Evolutionary conservation across 2,113 vertebrate genomes (phyloP).

Genomic region (Nansenia antarctica): DNA sequence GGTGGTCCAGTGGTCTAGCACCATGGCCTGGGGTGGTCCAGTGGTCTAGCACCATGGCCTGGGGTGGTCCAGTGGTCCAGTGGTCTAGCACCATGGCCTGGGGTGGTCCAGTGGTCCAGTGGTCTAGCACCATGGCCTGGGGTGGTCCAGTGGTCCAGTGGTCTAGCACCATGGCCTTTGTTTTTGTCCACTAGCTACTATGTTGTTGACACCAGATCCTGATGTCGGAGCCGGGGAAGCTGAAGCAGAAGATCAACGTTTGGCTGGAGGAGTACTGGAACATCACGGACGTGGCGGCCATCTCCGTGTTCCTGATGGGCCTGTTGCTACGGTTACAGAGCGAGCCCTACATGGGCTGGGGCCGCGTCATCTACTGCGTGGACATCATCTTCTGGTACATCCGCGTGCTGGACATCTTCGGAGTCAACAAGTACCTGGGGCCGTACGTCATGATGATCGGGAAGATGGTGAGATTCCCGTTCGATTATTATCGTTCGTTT

Average conservation of each 20-base stretch:
- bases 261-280: constrained; percentile 99
- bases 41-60: background rate
- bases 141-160: background rate
- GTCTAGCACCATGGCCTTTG: background rate
- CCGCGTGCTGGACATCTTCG: constrained; percentile 96
- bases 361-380: constrained; percentile 96
- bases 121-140: background rate
- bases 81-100: background rate
- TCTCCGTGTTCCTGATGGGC: constrained; percentile 89
- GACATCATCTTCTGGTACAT: constrained; percentile 99
- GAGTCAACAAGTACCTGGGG: constrained; percentile 98
- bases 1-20: background rate
- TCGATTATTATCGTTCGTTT: background rate
- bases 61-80: too few relatives aligned
- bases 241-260: constrained; percentile 96
- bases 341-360: constrained; percentile 95
- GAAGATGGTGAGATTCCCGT: constrained; percentile 84
- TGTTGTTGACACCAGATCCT: constrained; percentile 80
- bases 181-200: background rate
- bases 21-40: background rate
- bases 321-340: constrained; percentile 88
- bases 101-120: too few relatives aligned
- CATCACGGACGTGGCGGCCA: constrained; percentile 92
- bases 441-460: constrained; percentile 99
- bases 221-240: constrained; percentile 97